A percentile compares a stretch with the other conserved stretches of the same genome.
Evolutionary conservation across 2,888 invertebrate genomes (phyloP).

Genomic region (Lasiommata megera): DNA sequence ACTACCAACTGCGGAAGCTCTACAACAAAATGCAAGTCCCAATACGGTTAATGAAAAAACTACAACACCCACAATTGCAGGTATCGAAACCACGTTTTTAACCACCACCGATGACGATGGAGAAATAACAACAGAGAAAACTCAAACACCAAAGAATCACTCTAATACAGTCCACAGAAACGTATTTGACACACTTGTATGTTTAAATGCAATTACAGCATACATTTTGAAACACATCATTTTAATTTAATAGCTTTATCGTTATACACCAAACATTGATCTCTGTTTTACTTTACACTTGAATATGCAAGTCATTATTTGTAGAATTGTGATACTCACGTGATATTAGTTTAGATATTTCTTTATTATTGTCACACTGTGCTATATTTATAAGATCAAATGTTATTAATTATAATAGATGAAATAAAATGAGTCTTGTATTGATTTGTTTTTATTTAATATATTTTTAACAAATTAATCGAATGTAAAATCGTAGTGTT

Average conservation of each 20-base stretch:
- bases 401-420: slow-evolving; percentile 5
- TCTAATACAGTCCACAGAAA: slow-evolving; percentile 1
- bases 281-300: slow-evolving; percentile 24
- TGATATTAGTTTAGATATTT: slow-evolving; percentile 27
- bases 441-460: slow-evolving; percentile 2
- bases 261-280: slow-evolving; percentile 24
- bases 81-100: slow-evolving; percentile 32
- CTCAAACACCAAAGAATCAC: slow-evolving; percentile 17
- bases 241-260: not conserved
- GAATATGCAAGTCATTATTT: slow-evolving; percentile 18
- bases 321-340: slow-evolving; percentile 29
- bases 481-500: slow-evolving; percentile 70
- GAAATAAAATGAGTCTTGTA: slow-evolving; percentile 2
- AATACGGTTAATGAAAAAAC: slow-evolving; percentile 39
- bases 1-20: slow-evolving; percentile 56
- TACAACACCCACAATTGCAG: slow-evolving; percentile 37
- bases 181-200: not conserved
- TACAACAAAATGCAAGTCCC: slow-evolving; percentile 55
- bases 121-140: slow-evolving; percentile 20
- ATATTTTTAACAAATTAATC: slow-evolving; percentile 40
- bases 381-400: slow-evolving; percentile 25
- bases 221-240: not conserved
- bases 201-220: slow-evolving; percentile 4
- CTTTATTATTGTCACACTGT: slow-evolving; percentile 20
- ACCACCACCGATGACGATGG: slow-evolving; percentile 21